phyloP scores from a whole-genome alignment of 1,140 invertebrate genomes.

The Araneus ventricosus region DNA sequence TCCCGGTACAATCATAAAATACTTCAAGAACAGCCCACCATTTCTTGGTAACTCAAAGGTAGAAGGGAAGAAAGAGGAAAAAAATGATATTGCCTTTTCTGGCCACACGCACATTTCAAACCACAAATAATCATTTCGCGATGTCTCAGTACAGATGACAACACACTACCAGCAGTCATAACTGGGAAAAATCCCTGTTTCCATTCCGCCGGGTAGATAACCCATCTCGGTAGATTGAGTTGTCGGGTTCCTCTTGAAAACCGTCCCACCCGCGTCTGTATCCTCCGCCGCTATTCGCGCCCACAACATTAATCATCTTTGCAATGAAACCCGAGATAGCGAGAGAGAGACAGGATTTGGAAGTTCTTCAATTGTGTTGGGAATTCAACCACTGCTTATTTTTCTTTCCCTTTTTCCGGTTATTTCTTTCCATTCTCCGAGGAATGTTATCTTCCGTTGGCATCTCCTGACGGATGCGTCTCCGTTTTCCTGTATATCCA shows the following conservation, averaged over 20 bases:
- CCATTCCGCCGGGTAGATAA: constrained; percentile 44
- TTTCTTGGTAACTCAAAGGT: background rate
- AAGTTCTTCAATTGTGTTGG: constrained; percentile 63
- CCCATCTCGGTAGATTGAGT: constrained; percentile 48
- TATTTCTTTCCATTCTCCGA: constrained; percentile 41
- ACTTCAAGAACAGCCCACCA: background rate
- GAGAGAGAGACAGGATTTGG: constrained; percentile 40
- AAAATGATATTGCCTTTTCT: constrained; percentile 40
- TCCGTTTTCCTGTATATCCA: background rate
- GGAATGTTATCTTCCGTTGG: constrained; percentile 42
- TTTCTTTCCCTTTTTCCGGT: constrained; percentile 37
- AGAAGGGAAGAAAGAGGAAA: background rate
- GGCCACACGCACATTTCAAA: constrained; percentile 49
- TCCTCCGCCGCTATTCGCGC: constrained; percentile 3
- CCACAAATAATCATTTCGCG: constrained; percentile 57
- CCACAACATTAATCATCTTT: constrained; percentile 59
- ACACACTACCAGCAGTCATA: constrained; percentile 39
- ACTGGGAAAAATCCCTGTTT: constrained; percentile 44
- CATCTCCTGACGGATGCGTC: constrained; percentile 45
- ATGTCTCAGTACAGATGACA: constrained; percentile 57
- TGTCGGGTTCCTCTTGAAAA: constrained; percentile 23
- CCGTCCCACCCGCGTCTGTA: background rate
- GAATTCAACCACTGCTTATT: constrained; percentile 53
- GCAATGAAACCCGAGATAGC: constrained; percentile 52
- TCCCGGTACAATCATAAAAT: background rate